Evolutionary conservation across 2,888 invertebrate genomes (phyloP).

Genomic region (Tetramorium bicarinatum): DNA sequence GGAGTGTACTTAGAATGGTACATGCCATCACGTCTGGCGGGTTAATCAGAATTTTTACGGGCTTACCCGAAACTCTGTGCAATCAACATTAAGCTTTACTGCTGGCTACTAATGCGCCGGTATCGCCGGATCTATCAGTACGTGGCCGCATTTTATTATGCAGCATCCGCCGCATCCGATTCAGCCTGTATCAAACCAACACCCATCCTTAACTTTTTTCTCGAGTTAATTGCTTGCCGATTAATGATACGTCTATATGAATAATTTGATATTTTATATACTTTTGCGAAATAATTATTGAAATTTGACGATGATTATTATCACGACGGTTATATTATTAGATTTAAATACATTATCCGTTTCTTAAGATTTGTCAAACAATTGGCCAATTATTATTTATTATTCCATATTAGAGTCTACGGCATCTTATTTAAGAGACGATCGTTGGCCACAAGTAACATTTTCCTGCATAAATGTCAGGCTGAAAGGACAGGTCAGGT

Average conservation of each 20-base stretch:
- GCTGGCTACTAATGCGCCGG: slow-evolving; percentile 70
- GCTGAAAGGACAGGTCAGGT: slow-evolving; percentile 25
- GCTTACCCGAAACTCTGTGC: slow-evolving; percentile 68
- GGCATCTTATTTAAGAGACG: background rate
- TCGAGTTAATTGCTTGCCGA: slow-evolving; percentile 34
- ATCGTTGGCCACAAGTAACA: slow-evolving; percentile 26
- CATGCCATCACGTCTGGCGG: slow-evolving; percentile 71
- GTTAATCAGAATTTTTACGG: slow-evolving; percentile 77
- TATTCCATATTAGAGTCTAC: background rate
- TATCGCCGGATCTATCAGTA: slow-evolving; percentile 72
- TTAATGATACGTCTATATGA: background rate
- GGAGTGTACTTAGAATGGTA: slow-evolving; percentile 35
- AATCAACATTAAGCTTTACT: slow-evolving; percentile 77
- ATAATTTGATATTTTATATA: background rate
- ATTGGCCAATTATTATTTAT: background rate
- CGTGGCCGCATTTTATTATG: slow-evolving; percentile 73
- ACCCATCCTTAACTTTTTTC: background rate
- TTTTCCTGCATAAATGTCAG: slow-evolving; percentile 39
- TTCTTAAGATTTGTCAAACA: background rate
- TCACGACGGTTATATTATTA: background rate
- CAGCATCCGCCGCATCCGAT: slow-evolving; percentile 55
- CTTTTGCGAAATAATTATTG: background rate
- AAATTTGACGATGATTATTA: too few relatives aligned
- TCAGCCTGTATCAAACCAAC: slow-evolving; percentile 24
- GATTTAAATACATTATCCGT: background rate